Base-by-base conservation (phyloP, 2,888 invertebrate genomes). In the Lycocerus yunnanus region DNA sequence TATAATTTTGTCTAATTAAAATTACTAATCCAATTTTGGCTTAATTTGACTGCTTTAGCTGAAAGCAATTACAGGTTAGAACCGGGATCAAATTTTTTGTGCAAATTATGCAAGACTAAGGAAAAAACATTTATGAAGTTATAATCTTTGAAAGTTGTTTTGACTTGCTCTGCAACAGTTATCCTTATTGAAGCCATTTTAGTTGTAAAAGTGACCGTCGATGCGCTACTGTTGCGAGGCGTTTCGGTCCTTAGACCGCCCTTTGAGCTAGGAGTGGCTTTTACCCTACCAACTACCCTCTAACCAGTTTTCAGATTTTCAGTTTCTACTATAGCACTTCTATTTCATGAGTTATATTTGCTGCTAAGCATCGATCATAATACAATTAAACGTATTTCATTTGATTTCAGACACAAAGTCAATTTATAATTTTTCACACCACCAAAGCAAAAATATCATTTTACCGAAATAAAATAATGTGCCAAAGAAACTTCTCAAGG, bases 201-300 rank as follows among this genome's bases (percentile, higher is more conserved):
- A 82, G 81, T 82, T 80, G 76, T 74, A 70, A 71, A 73, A 80
- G 76, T 81, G 80, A 81, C 81, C 82, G 81, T 74, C 69, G 76
- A 72, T 68, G 80, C 81, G 80, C 80, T 76, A 81, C 79, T 79
- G 79, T 81, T 78, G 80, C 81, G 78, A 80, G 81, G 82, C 82
- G 82, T 82, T 82, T 72, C 81, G 76, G 78, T 73, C 77, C 79
- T 79, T 79, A 82, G 81, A 81, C 81, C 83, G 83, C 83, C 82
- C 83, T 83, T 83, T 82, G 80, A 81, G 82, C 83, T 82, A 83
- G 83, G 83, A 82, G 83, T 83, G 83, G 83, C 82, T 81, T 81
- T 68, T 58, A 72, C 75, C 75, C 75, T 75, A 72, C 75, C 75
- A 14, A 65, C 27, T 66, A 59, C 68, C 68, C 69, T 69, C 58